A percentile compares a stretch with the other conserved stretches of the same genome.
phyloP scores from a whole-genome alignment of 2,888 invertebrate species.

The Ptychoptera albimana region DNA sequence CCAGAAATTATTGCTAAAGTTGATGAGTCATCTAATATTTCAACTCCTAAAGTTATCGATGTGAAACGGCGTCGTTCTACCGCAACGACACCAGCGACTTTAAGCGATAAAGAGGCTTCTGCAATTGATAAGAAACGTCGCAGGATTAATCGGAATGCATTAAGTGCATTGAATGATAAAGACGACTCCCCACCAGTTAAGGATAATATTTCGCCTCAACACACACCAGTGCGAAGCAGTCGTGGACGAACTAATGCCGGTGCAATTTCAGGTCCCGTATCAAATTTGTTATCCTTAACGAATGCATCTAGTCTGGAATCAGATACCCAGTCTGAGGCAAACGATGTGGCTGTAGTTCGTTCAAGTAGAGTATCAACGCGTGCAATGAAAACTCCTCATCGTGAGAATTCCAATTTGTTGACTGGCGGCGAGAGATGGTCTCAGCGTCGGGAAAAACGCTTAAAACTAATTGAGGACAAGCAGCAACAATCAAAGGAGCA shows the following conservation, averaged over 20 bases:
- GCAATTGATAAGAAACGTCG: background rate
- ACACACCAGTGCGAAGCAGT: background rate
- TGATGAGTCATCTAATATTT: background rate
- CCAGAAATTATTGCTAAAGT: background rate
- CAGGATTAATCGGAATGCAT: constrained; percentile 12
- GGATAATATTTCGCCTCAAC: constrained; percentile 5
- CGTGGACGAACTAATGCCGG: background rate
- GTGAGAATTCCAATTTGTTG: constrained; percentile 16
- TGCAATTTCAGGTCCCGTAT: background rate
- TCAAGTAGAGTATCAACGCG: constrained; percentile 4
- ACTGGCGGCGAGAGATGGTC: background rate
- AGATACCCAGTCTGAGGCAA: constrained; percentile 9
- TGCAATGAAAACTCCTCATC: constrained; percentile 13
- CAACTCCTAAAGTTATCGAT: background rate
- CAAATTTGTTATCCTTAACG: background rate
- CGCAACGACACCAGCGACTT: background rate
- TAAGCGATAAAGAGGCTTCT: background rate
- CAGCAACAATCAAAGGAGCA: constrained; percentile 3
- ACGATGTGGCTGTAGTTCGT: constrained; percentile 2
- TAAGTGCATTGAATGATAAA: constrained; percentile 10
- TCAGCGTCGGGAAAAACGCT: constrained; percentile 21
- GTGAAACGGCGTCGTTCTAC: no score
- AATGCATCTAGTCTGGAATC: constrained; percentile 5
- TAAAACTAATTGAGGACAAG: constrained; percentile 18
- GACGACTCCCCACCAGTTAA: constrained; percentile 9